These are phyloP conservation scores for Patella vulgata DNA, from an alignment of 1,140 invertebrate genomes.

Conservation along the genomic window DNA sequence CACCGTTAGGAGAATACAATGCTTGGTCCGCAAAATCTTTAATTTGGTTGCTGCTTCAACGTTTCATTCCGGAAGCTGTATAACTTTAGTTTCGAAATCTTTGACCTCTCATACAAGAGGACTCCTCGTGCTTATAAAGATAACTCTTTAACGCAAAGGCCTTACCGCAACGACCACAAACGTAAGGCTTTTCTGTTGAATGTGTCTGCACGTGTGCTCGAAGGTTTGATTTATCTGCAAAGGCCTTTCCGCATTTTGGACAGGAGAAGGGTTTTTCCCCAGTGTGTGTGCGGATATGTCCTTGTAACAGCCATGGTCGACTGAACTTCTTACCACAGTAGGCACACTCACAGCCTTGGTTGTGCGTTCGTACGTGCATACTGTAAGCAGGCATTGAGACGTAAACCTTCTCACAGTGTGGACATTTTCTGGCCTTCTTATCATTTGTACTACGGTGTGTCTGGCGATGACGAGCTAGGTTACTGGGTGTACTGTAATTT, in stretches of 20 bases:
- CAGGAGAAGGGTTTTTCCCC: constrained; percentile 99
- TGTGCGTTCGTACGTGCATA: constrained; percentile 96
- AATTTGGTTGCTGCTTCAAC: too few relatives aligned
- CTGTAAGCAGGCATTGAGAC: constrained; percentile 97
- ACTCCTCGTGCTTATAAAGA: constrained; percentile 68
- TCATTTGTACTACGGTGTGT: constrained; percentile 62
- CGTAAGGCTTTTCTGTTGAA: constrained; percentile 94
- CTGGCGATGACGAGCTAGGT: constrained; percentile 65
- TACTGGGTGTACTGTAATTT: constrained; percentile 65
- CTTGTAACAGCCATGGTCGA: constrained; percentile 93
- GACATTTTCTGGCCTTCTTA: constrained; percentile 75
- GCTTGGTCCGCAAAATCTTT: too few relatives aligned
- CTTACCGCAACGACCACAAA: constrained; percentile 85
- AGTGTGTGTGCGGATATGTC: constrained; percentile 95
- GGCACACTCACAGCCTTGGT: constrained; percentile 89
- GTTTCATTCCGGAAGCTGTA: too few relatives aligned
- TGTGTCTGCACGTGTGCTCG: constrained; percentile 99
- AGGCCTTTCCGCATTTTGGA: constrained; percentile 97
- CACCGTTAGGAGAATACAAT: too few relatives aligned
- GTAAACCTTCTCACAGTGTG: constrained; percentile 92
- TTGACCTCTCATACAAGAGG: constrained; percentile 66
- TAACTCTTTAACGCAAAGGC: constrained; percentile 68
- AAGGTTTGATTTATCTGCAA: constrained; percentile 97
- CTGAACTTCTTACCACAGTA: constrained; percentile 98
- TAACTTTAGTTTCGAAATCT: constrained; percentile 24